Evolutionary conservation across 2,797 vertebrate species (phyloP), one percentile per base, ranked within the genome.

Genomic region (Channallabes apus): DNA sequence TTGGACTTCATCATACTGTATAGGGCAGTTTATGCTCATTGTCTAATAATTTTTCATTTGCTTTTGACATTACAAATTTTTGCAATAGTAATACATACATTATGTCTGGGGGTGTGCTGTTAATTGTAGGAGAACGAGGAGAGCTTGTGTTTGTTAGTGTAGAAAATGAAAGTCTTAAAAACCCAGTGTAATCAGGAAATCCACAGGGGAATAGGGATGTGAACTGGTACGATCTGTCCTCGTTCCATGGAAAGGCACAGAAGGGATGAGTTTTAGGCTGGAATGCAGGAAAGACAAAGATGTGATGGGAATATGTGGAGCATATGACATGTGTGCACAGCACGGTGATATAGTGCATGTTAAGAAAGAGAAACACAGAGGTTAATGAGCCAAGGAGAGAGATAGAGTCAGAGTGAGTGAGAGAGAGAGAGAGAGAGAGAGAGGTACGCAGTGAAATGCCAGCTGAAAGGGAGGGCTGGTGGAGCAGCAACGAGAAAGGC

Each of bases 361-460:
- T 80, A 59, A 35, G 18, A 22, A 51, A 22, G 59, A 56, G 56
- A 71, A 86, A 27, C 67, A 62, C 72, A 86, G 59, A 85, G 87
- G 78, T 86, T 85, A 88, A 84, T 83, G 64, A 82, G 73, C 12
- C 79, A 82, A 67, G 56, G 86, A 73, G 27, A 58, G 65, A 35
- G 12, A 58, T 67, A 69, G n/a, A 41, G 65, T 18, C 59, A 35
- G n/a, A 58, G 83, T 69, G 64, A 85, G 86, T 46, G 38, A 75
- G 73, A 83, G 65, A 69, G 61, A 82, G 83, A 54, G 62, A 68
- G 67, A 38, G 67, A 71, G 80, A 80, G 77, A 81, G 82, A 69
- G 69, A 81, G 87, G 68, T 73, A 84, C 84, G 69, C 77, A 87
- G 82, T 84, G 68, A 88, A 88, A 89, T 84, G 79, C 71, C 87